phyloP scores from a whole-genome alignment of 2,113 vertebrate species.

The Pteruthius melanotis region DNA sequence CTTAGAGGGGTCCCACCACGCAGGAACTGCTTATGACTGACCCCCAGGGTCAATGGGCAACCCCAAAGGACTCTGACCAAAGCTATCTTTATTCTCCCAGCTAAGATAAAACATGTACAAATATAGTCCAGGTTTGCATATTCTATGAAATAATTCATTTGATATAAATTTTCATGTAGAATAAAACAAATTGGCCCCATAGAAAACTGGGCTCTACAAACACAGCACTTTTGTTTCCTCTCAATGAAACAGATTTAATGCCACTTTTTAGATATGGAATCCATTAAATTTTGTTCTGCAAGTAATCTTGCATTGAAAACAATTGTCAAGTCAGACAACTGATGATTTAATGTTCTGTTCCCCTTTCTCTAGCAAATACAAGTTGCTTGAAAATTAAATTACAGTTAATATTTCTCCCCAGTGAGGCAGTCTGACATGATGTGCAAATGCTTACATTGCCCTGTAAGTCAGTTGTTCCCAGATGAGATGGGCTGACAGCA shows the following conservation, averaged over 20 bases:
- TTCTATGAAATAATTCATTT: background rate
- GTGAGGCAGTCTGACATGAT: background rate
- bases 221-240: background rate
- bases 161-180: background rate
- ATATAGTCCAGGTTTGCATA: background rate
- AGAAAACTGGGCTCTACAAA: background rate
- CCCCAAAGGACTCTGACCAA: background rate
- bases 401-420: constrained; percentile 11
- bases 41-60: background rate
- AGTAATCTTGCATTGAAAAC: background rate
- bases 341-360: background rate
- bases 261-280: background rate
- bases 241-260: background rate
- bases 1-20: fast-evolving
- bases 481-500: constrained; percentile 20
- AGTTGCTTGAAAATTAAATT: constrained; percentile 35
- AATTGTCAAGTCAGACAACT: background rate
- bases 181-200: background rate
- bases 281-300: background rate
- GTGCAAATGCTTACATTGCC: constrained; percentile 8
- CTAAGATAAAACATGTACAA: background rate
- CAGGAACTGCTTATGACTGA: background rate
- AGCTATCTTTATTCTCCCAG: background rate
- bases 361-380: background rate
- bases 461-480: constrained; percentile 14